Conservation (phyloP, 1,140 invertebrate genomes). For the Drosophila micromelanica region DNA sequence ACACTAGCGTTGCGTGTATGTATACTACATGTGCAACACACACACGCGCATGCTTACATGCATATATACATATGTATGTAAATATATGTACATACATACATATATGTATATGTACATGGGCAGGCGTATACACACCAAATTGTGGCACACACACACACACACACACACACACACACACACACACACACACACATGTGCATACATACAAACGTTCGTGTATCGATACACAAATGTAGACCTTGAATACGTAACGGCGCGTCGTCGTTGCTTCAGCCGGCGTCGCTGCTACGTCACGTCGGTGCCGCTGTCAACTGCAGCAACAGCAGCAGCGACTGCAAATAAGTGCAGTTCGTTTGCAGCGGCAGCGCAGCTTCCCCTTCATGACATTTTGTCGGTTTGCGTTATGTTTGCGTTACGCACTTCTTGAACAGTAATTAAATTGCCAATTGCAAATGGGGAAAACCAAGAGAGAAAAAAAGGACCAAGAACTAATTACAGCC, state of each 20-base stretch:
- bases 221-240: constrained; percentile 74
- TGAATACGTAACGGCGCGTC: constrained; percentile 64
- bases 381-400: constrained; percentile 16
- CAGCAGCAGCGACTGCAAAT: constrained; percentile 18
- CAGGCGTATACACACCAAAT: constrained; percentile 39
- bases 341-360: constrained; percentile 20
- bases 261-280: constrained; percentile 9
- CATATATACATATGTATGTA: constrained; percentile 31
- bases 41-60: constrained; percentile 1
- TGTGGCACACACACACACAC: constrained; percentile 17
- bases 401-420: constrained; percentile 3
- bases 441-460: background rate
- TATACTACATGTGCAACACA: constrained; percentile 33
- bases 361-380: constrained; percentile 1
- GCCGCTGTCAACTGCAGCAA: constrained; percentile 14
- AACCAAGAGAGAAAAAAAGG: background rate
- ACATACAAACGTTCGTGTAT: constrained; percentile 39
- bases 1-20: constrained; percentile 25
- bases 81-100: background rate
- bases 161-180: constrained; percentile 6
- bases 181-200: constrained; percentile 7
- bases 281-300: constrained; percentile 42
- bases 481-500: constrained; percentile 20
- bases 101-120: constrained; percentile 19
- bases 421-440: constrained; percentile 1